Evolutionary conservation across 2,888 invertebrate genomes (phyloP).

Genomic region (Dynastes grantii): DNA sequence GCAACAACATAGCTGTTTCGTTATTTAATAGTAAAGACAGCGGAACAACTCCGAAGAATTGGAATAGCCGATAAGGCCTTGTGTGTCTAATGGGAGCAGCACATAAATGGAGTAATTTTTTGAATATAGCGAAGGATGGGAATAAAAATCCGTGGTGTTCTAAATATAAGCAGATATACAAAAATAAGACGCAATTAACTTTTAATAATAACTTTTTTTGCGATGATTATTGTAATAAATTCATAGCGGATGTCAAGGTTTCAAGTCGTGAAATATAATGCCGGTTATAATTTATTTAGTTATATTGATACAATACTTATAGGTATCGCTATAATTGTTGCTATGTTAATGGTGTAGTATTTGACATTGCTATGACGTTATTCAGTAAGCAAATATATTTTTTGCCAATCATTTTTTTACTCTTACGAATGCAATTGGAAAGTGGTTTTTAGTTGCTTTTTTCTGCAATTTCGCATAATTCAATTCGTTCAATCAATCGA

Average conservation of each 20-base stretch:
- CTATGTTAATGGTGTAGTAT: slow-evolving; percentile 3
- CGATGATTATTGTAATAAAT: not conserved
- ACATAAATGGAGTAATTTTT: slow-evolving; percentile 20
- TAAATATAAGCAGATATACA: not conserved
- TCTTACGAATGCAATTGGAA: slow-evolving; percentile 9
- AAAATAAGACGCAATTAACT: not conserved
- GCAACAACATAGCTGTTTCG: slow-evolving; percentile 24
- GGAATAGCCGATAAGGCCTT: slow-evolving; percentile 24
- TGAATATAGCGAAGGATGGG: slow-evolving; percentile 3
- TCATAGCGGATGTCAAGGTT: slow-evolving; percentile 4
- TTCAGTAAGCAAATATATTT: not conserved
- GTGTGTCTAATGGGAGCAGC: not conserved
- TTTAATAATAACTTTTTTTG: not conserved
- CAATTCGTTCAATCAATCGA: not conserved
- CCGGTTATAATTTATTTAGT: not conserved
- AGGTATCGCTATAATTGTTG: not conserved
- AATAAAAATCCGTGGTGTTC: not conserved
- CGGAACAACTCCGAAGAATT: slow-evolving; percentile 10
- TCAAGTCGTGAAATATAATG: not conserved
- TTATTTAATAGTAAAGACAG: slow-evolving; percentile 35
- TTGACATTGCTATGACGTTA: slow-evolving; percentile 3
- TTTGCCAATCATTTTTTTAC: not conserved
- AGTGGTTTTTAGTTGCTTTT: slow-evolving; percentile 17
- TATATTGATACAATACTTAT: not conserved
- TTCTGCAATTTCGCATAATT: not conserved